Evolutionary conservation across 2,797 vertebrate genomes (phyloP).

Genomic region (Myotis vivesi): DNA sequence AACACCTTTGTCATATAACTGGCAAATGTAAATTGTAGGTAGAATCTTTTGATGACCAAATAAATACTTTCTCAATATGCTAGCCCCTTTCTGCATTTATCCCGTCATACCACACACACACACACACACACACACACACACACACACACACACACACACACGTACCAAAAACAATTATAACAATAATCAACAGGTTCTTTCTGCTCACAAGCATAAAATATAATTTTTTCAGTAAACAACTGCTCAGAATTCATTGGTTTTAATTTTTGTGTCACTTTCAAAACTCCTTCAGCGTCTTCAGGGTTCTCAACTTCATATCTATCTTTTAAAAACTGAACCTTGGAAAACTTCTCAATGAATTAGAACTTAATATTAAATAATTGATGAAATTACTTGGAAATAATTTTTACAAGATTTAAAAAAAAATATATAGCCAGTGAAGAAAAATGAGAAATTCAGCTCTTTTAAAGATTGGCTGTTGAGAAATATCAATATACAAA

Average conservation of each 20-base stretch:
- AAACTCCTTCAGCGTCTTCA: neutral
- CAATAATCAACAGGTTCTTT: neutral
- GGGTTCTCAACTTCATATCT: neutral
- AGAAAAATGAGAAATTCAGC: neutral
- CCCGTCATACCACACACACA: neutral
- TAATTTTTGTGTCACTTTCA: neutral
- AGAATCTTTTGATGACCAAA: neutral
- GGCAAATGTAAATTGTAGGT: neutral
- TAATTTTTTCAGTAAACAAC: neutral
- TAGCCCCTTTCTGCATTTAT: neutral
- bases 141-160: neutral
- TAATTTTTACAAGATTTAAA: neutral
- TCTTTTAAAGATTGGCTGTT: neutral
- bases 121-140: neutral
- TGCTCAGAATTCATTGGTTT: neutral
- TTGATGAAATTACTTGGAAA: neutral
- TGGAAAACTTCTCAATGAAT: neutral
- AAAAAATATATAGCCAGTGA: neutral
- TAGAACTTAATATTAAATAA: neutral
- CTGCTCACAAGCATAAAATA: neutral
- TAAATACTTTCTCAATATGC: neutral
- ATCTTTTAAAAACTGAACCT: neutral
- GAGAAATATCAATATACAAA: slow-evolving; percentile 8
- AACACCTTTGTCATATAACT: neutral
- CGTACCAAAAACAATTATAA: neutral